These are phyloP conservation scores for Psittacula echo DNA, from an alignment of 2,797 vertebrate genomes.

Conservation along the genomic window DNA sequence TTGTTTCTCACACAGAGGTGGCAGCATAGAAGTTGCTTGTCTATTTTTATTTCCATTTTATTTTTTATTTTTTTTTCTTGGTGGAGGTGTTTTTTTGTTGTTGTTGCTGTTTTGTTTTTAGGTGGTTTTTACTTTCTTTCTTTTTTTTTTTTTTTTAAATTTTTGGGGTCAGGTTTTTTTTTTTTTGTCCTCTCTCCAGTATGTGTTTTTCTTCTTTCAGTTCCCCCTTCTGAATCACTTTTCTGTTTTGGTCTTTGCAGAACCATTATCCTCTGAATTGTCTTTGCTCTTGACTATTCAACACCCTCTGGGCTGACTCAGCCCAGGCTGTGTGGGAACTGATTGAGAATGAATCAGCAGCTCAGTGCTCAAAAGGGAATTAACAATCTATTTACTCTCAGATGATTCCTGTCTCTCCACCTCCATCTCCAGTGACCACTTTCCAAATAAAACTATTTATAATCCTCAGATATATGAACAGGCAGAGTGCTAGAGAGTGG, in stretches of 20 bases:
- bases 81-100: neutral
- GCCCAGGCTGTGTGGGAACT: slow-evolving; percentile 72
- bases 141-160: too few species aligned
- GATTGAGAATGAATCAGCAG: slow-evolving; percentile 60
- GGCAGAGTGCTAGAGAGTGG: neutral
- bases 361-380: slow-evolving; percentile 47
- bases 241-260: slow-evolving; percentile 59
- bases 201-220: slow-evolving; percentile 34
- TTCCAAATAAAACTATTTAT: slow-evolving; percentile 64
- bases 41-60: neutral
- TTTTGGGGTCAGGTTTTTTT: too few species aligned
- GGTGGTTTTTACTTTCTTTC: too few species aligned
- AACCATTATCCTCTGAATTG: slow-evolving; percentile 55
- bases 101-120: neutral
- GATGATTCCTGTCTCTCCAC: slow-evolving; percentile 44
- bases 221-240: slow-evolving; percentile 63
- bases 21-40: neutral
- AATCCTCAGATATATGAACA: slow-evolving; percentile 40
- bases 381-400: slow-evolving; percentile 50
- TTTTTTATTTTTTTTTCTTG: too few species aligned
- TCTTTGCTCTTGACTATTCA: slow-evolving; percentile 57
- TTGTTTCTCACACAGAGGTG: neutral
- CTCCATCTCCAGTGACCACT: slow-evolving; percentile 58
- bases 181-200: neutral
- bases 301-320: slow-evolving; percentile 76